Evolutionary conservation across 2,888 invertebrate species (phyloP).

Genomic region (Oscheius sp.): DNA sequence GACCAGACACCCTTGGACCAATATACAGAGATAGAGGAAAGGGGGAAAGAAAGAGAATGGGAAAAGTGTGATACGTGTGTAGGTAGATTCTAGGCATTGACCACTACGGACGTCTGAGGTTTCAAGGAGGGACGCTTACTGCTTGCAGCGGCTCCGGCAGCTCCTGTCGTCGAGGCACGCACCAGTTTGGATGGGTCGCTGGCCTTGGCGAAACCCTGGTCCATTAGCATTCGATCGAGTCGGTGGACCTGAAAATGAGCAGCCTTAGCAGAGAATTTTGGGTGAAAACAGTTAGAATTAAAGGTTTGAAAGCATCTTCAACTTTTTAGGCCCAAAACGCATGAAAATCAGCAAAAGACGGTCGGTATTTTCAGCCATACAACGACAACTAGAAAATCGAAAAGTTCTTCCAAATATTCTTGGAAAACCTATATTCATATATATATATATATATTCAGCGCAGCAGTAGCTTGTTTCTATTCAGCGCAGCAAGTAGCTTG

Average conservation of each 20-base stretch:
- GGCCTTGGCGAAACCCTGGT: slow-evolving; percentile 66
- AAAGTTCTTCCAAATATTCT: too few species aligned
- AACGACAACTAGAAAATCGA: too few species aligned
- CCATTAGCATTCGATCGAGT: slow-evolving; percentile 64
- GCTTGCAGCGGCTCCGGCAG: not conserved
- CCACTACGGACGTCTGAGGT: slow-evolving; percentile 21
- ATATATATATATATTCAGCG: too few species aligned
- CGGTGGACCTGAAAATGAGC: slow-evolving; percentile 59
- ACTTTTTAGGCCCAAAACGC: too few species aligned
- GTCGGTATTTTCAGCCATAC: too few species aligned
- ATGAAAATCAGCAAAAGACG: too few species aligned
- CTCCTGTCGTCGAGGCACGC: not conserved
- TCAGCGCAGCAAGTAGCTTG: too few species aligned
- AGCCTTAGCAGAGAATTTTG: not conserved
- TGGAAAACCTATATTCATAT: too few species aligned
- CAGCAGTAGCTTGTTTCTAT: too few species aligned
- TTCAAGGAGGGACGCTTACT: slow-evolving; percentile 31
- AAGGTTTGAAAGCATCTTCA: too few species aligned
- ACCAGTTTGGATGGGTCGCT: slow-evolving; percentile 67
- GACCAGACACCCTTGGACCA: slow-evolving; percentile 13
- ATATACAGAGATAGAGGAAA: slow-evolving; percentile 20
- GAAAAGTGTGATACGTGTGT: slow-evolving; percentile 11
- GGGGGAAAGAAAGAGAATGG: too few species aligned
- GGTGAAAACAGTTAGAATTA: not conserved
- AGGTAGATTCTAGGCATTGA: slow-evolving; percentile 10